Percentiles rank a stretch among this genome's conserved stretches.
Evolutionary conservation across 1,140 invertebrate genomes (phyloP).

Genomic region (Philaenus spumarius): DNA sequence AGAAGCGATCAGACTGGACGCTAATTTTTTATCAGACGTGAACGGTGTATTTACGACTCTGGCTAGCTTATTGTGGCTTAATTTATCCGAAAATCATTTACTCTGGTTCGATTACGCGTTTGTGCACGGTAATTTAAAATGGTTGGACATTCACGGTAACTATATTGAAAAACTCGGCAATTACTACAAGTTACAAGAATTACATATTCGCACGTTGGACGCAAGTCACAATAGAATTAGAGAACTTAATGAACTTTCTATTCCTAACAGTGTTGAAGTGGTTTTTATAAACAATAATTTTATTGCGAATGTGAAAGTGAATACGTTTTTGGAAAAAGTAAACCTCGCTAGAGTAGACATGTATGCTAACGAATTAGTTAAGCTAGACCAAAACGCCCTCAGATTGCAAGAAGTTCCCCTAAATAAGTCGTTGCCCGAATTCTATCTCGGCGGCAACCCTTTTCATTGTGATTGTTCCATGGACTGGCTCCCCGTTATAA

Average conservation of each 20-base stretch:
- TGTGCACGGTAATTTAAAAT: conserved; percentile 78
- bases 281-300: conserved; percentile 87
- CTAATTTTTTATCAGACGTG: conserved; percentile 78
- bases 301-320: conserved; percentile 67
- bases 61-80: conserved; percentile 72
- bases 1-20: conserved; percentile 77
- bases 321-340: conserved; percentile 77
- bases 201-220: conserved; percentile 70
- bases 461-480: conserved; percentile 88
- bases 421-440: conserved; percentile 67
- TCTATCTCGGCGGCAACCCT: conserved; percentile 82
- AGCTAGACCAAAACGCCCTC: conserved; percentile 71
- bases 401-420: conserved; percentile 61
- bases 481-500: conserved; percentile 85
- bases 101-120: conserved; percentile 88
- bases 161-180: conserved; percentile 78
- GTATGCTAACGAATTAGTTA: conserved; percentile 78
- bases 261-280: conserved; percentile 83
- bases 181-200: conserved; percentile 74
- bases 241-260: conserved; percentile 66
- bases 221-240: conserved; percentile 81
- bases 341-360: conserved; percentile 81
- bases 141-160: conserved; percentile 84
- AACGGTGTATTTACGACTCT: conserved; percentile 78
- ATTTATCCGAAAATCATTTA: conserved; percentile 85